Conservation (phyloP, 2,888 invertebrate species). For the Cerastis rubricosa region DNA sequence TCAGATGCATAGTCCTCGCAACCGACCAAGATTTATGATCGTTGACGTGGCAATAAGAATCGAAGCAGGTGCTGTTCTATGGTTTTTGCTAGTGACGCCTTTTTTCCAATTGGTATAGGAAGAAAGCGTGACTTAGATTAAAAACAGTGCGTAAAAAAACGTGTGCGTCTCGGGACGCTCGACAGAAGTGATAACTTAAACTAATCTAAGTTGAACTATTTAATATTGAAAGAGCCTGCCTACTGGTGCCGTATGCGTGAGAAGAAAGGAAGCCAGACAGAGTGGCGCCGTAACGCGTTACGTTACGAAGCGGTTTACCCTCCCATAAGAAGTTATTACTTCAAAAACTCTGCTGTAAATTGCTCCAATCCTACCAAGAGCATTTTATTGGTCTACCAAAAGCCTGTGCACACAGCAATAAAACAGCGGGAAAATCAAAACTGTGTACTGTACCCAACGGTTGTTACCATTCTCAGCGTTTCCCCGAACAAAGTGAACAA, state of each 20-base stretch:
- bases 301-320: too few relatives aligned
- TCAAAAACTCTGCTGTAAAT: too few relatives aligned
- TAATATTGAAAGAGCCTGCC: too few relatives aligned
- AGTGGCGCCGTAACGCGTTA: too few relatives aligned
- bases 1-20: background rate
- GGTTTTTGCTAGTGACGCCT: background rate
- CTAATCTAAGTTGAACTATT: too few relatives aligned
- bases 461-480: conserved; percentile 23
- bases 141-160: background rate
- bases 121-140: background rate
- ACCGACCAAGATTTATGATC: background rate
- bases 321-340: too few relatives aligned
- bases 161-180: too few relatives aligned
- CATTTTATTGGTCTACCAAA: background rate
- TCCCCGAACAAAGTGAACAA: conserved; percentile 22
- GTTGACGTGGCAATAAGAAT: background rate
- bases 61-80: background rate
- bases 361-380: background rate
- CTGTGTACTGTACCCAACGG: background rate
- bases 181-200: too few relatives aligned
- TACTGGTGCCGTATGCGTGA: too few relatives aligned
- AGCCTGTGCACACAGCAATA: conserved; percentile 3
- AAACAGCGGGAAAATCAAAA: conserved; percentile 8
- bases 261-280: too few relatives aligned
- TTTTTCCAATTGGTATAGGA: too few relatives aligned